Evolutionary conservation across 1,140 invertebrate genomes (phyloP).

Genomic region (Drosophila busckii): DNA sequence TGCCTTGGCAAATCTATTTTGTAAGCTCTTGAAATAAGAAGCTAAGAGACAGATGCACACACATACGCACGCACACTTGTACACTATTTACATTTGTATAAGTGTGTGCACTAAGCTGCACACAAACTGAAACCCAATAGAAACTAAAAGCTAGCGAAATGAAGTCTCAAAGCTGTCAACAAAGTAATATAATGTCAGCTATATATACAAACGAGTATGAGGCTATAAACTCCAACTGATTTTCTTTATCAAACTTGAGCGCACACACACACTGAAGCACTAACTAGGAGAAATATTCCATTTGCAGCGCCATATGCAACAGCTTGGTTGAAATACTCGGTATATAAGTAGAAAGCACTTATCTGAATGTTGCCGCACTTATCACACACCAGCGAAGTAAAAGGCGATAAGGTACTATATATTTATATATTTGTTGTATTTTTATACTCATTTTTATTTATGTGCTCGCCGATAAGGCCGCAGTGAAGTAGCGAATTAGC

Average conservation of each 20-base stretch:
- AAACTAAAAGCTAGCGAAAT: too few relatives aligned
- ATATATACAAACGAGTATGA: background rate
- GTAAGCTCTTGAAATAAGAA: too few relatives aligned
- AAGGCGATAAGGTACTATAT: slow-evolving; percentile 52
- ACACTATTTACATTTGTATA: too few relatives aligned
- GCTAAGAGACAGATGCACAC: too few relatives aligned
- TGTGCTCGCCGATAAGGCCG: slow-evolving; percentile 12
- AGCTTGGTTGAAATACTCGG: slow-evolving; percentile 9
- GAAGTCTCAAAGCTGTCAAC: too few relatives aligned
- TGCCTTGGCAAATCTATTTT: too few relatives aligned
- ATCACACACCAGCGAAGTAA: slow-evolving; percentile 47
- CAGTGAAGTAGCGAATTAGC: background rate
- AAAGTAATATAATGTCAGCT: too few relatives aligned
- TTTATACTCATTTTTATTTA: slow-evolving; percentile 21
- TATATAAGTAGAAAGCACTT: slow-evolving; percentile 45
- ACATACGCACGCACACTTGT: too few relatives aligned
- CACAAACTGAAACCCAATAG: too few relatives aligned
- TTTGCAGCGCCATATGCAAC: slow-evolving; percentile 13
- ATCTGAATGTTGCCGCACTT: slow-evolving; percentile 51
- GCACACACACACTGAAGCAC: too few relatives aligned
- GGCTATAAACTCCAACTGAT: slow-evolving; percentile 5
- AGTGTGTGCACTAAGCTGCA: too few relatives aligned
- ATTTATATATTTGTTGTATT: slow-evolving; percentile 1
- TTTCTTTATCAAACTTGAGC: slow-evolving; percentile 10
- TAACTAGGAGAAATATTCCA: slow-evolving; percentile 30